Conservation (phyloP, 2,797 vertebrate species). For the Paguma larvata region DNA sequence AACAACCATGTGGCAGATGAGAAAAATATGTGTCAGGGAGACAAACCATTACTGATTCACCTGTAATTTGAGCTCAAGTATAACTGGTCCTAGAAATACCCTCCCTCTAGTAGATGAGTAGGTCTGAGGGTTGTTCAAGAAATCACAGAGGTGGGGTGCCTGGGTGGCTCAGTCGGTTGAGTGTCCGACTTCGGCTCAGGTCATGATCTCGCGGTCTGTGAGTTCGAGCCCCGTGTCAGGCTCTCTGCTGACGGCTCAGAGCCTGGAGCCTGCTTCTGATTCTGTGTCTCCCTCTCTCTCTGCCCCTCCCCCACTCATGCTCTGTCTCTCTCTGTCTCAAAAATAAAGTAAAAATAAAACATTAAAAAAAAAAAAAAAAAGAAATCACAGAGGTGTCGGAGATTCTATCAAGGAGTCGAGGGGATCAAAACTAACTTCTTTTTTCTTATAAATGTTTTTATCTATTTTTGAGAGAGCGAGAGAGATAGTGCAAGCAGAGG, state of each 20-base stretch:
- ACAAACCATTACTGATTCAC: neutral
- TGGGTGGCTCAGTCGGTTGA: no score
- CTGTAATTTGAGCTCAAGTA: neutral
- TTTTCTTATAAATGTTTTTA: neutral
- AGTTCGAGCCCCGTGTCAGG: no score
- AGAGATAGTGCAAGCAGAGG: accelerated
- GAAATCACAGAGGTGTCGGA: accelerated
- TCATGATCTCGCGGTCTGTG: no score
- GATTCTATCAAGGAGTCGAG: neutral
- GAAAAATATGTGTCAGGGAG: neutral
- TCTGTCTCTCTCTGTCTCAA: no score
- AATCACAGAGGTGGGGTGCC: neutral
- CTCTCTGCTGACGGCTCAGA: no score
- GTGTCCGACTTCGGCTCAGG: no score
- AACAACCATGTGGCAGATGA: neutral
- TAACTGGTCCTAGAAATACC: neutral
- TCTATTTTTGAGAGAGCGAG: no score
- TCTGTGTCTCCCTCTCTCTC: no score
- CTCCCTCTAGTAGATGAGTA: neutral
- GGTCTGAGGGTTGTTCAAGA: neutral
- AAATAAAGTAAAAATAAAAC: no score
- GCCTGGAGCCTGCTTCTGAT: no score
- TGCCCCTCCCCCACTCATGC: no score
- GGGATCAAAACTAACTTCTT: neutral
- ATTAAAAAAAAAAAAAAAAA: neutral